A percentile compares a stretch with the other conserved stretches of the same genome.
phyloP scores from a whole-genome alignment of 37 sponge, comb jelly and placozoan genomes.

The Eunapius fragilis region DNA sequence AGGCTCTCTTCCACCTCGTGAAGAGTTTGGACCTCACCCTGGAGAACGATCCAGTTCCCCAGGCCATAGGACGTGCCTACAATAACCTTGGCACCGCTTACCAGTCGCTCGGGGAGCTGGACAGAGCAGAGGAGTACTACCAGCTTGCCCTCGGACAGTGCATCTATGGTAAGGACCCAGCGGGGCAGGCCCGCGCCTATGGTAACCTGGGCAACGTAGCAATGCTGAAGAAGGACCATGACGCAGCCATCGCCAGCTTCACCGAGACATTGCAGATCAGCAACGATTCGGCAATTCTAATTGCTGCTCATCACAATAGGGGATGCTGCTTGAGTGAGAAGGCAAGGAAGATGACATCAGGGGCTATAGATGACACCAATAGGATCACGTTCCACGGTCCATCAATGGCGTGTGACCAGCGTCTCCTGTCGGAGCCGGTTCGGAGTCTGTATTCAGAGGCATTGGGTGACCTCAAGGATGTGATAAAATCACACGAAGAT shows the following conservation, averaged over 20 bases:
- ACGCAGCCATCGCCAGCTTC: slow-evolving; percentile 54
- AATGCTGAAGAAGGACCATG: slow-evolving; percentile 54
- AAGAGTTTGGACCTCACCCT: slow-evolving; percentile 45
- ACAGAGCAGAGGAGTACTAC: slow-evolving; percentile 68
- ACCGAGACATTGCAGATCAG: slow-evolving; percentile 62
- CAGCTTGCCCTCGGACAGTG: slow-evolving; percentile 68
- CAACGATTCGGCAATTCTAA: slow-evolving; percentile 40
- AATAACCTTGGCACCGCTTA: slow-evolving; percentile 76
- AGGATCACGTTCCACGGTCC: slow-evolving; percentile 22
- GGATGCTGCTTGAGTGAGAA: slow-evolving; percentile 69
- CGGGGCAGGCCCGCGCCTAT: slow-evolving; percentile 64
- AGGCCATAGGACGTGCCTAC: slow-evolving; percentile 69
- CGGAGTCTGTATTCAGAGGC: slow-evolving; percentile 23
- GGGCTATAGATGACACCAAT: neutral
- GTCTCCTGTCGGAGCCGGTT: neutral
- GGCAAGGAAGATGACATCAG: neutral
- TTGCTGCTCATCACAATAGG: slow-evolving; percentile 75
- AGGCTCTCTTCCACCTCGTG: slow-evolving; percentile 52
- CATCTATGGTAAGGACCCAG: slow-evolving; percentile 62
- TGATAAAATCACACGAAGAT: slow-evolving; percentile 43
- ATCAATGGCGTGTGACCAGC: neutral
- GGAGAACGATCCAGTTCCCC: slow-evolving; percentile 45
- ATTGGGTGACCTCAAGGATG: slow-evolving; percentile 34
- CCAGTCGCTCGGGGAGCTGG: slow-evolving; percentile 39
- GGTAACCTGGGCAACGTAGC: slow-evolving; percentile 78